Percentiles rank a stretch among this genome's conserved stretches.
Conservation (phyloP, 2,888 invertebrate genomes). For the Sclerodermus sp. region DNA sequence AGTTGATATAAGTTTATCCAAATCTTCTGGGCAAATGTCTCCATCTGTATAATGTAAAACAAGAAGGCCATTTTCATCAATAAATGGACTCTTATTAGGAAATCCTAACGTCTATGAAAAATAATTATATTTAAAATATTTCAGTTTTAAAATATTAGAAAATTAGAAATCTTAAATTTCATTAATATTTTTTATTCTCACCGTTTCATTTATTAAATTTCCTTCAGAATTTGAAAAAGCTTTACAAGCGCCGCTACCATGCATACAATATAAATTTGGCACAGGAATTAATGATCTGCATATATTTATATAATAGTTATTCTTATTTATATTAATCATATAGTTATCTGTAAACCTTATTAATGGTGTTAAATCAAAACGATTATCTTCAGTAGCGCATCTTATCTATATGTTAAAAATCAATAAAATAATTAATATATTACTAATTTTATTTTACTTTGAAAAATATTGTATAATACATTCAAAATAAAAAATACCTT, state of each 20-base stretch:
- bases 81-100: slow-evolving; percentile 30
- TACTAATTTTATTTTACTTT: no score
- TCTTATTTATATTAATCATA: slow-evolving; percentile 30
- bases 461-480: slow-evolving; percentile 6
- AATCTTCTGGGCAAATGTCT: no score
- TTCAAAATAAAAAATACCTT: no score
- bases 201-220: slow-evolving; percentile 33
- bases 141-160: background rate
- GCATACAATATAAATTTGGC: slow-evolving; percentile 33
- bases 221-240: slow-evolving; percentile 26
- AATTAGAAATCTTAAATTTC: slow-evolving; percentile 3
- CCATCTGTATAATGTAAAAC: slow-evolving; percentile 34
- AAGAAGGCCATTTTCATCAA: slow-evolving; percentile 29
- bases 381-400: slow-evolving; percentile 33
- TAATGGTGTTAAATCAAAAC: slow-evolving; percentile 35
- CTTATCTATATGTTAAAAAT: slow-evolving; percentile 26
- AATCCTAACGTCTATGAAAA: slow-evolving; percentile 46
- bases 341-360: slow-evolving; percentile 39
- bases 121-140: no score
- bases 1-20: no score
- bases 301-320: slow-evolving; percentile 46
- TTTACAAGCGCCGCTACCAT: slow-evolving; percentile 43
- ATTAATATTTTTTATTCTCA: slow-evolving; percentile 33
- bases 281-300: slow-evolving; percentile 41
- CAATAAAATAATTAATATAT: slow-evolving; percentile 4